Evolutionary conservation across 2,888 invertebrate species (phyloP).

Genomic region (Agrotis clavis): DNA sequence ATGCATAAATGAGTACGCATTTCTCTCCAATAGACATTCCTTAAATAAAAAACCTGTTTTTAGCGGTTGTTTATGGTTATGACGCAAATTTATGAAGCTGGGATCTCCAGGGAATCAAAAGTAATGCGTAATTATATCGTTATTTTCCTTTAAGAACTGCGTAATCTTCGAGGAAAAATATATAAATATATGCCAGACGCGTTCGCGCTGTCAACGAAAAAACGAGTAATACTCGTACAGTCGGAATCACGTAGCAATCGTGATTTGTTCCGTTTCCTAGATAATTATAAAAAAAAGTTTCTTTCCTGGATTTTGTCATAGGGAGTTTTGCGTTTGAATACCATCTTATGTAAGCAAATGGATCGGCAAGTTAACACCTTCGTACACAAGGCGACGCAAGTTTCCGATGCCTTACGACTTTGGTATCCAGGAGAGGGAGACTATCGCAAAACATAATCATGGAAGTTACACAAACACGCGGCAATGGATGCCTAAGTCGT

Average conservation of each 20-base stretch:
- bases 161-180: conserved; percentile 55
- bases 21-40: not conserved
- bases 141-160: conserved; percentile 39
- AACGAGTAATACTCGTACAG: conserved; percentile 1
- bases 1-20: not conserved
- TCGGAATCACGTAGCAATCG: conserved; percentile 30
- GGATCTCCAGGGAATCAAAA: conserved; percentile 30
- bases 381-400: no score
- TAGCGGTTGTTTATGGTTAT: not conserved
- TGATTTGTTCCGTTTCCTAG: conserved; percentile 17
- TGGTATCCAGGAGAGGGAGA: no score
- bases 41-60: not conserved
- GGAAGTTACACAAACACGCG: no score
- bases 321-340: not conserved
- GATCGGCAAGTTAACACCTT: no score
- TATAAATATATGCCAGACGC: conserved; percentile 25
- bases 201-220: conserved; percentile 29
- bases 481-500: no score
- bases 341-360: no score
- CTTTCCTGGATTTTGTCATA: no score
- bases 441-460: no score
- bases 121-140: conserved; percentile 21
- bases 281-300: not conserved
- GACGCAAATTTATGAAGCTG: conserved; percentile 1
- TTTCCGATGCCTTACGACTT: no score